Base-by-base conservation (phyloP, 2,113 vertebrate species). In the Sander vitreus region DNA sequence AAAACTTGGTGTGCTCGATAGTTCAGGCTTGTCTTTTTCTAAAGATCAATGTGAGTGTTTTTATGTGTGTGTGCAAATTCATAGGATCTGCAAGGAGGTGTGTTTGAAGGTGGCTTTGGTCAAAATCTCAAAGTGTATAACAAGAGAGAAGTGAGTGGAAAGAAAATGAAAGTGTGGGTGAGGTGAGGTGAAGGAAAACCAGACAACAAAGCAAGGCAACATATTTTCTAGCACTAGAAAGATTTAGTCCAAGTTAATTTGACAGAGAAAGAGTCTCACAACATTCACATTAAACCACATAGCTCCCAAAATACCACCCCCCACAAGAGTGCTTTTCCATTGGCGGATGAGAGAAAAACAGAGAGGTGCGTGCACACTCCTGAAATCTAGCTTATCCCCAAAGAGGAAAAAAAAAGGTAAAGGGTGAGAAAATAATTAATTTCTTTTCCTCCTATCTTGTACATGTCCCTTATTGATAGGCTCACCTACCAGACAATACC, bases 251-350 rank as follows among this genome's bases (percentile, higher is more conserved):
- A 66, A 71, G 48, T 65, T 80, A 47, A 81, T 86, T 83, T 77
- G 73, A 84, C 70, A 78, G 62, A 64, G 54, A 75, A 65, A 72
- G 63, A 68, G 55, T 62, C 50, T 36, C 45, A 47, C 53, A 75
- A 53, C 59, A 73, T 71, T 84, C 18, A 55, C 76, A 86, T 86
- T 69, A 79, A 67, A 70, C 12, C 51, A 30, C 66, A 86, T 1
- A 60, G 66, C 53, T 85, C 80, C 75, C 19, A 85, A 85, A 91
- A 88, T 76, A 86, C 72, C 83, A 50, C 59, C 70, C 67, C 76
- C 76, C 72, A 51, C 74, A 25, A 66, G 81, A 88, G 74, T 62
- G 66, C 51, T 64, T 76, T 75, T 69, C 74, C 43, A 72, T 4
- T 15, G 64, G 64, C 76, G 66, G 76, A 78, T 48, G 47, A 59